phyloP scores from a whole-genome alignment of 1,140 invertebrate species.

The Dinoponera quadriceps region DNA sequence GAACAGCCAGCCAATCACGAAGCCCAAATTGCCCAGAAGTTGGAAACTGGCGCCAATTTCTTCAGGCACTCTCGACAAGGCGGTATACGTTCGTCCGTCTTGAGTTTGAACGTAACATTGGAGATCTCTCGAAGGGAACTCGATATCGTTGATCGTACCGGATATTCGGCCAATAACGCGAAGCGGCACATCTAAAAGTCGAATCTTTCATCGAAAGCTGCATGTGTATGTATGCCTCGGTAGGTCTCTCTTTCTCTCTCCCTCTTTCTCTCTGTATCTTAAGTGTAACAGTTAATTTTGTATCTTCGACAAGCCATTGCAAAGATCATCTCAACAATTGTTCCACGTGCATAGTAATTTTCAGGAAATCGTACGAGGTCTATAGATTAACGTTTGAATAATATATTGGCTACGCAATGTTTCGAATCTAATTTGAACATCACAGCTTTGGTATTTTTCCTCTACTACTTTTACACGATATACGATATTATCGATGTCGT shows the following conservation, averaged over 20 bases:
- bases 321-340: background rate
- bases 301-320: background rate
- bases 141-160: slow-evolving; percentile 92
- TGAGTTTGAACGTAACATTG: slow-evolving; percentile 96
- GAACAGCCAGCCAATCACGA: slow-evolving; percentile 96
- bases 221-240: too few species aligned
- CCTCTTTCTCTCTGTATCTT: background rate
- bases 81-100: slow-evolving; percentile 96
- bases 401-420: too few species aligned
- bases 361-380: background rate
- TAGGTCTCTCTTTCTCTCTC: too few species aligned
- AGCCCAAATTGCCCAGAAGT: slow-evolving; percentile 91
- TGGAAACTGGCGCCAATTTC: slow-evolving; percentile 92
- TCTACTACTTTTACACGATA: too few species aligned
- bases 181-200: slow-evolving; percentile 89
- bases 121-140: slow-evolving; percentile 92
- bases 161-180: slow-evolving; percentile 94
- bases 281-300: background rate
- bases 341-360: background rate
- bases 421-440: too few species aligned
- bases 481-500: too few species aligned
- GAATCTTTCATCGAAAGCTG: background rate
- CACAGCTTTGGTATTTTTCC: too few species aligned
- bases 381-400: background rate
- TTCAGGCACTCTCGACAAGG: slow-evolving; percentile 92